Conservation (phyloP, 1,140 invertebrate species). For the Bombus confusus region DNA sequence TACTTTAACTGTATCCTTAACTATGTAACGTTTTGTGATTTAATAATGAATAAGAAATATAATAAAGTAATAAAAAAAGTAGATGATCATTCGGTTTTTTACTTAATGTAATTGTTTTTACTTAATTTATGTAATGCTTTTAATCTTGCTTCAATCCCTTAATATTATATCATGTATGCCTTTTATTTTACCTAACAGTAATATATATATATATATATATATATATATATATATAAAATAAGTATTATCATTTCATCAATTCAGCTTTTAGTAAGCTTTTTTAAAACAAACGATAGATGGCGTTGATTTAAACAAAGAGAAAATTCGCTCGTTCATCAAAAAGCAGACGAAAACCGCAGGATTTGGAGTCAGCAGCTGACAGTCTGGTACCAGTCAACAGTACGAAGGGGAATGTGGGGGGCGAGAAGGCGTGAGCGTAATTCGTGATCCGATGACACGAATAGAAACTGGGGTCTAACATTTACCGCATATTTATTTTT, state of each 20-base stretch:
- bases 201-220: no score
- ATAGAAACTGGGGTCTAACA: conserved; percentile 26
- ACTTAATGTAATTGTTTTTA: no score
- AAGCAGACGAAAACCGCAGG: no score
- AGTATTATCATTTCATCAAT: no score
- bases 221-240: neutral
- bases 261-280: neutral
- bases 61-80: neutral
- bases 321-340: neutral
- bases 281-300: neutral
- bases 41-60: neutral
- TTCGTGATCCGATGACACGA: conserved; percentile 27
- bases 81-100: neutral
- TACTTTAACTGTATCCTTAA: neutral
- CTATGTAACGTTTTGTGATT: neutral
- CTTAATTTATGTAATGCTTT: neutral
- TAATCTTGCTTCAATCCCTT: no score
- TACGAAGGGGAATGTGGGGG: neutral
- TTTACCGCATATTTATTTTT: conserved; percentile 51
- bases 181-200: neutral
- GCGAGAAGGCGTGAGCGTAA: neutral
- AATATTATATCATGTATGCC: neutral
- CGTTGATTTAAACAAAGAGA: neutral
- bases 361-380: no score
- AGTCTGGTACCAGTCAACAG: no score